phyloP scores from a whole-genome alignment of 2,888 invertebrate species.

The Ophion ventricosus region DNA sequence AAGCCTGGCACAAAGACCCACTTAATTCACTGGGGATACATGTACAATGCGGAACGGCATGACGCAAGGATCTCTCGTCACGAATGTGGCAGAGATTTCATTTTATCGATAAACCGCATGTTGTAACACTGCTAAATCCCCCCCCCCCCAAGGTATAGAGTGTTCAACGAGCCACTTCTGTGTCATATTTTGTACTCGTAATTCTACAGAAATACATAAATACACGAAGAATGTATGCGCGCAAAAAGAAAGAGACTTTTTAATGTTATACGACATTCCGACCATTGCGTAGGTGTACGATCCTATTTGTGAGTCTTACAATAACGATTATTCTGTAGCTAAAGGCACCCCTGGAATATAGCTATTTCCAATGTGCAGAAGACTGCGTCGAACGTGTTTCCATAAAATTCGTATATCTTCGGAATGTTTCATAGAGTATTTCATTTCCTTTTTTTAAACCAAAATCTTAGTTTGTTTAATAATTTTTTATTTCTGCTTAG shows the following conservation, averaged over 20 bases:
- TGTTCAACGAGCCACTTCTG: slow-evolving; percentile 2
- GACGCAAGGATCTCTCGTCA: slow-evolving; percentile 49
- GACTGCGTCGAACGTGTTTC: background rate
- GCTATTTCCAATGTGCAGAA: background rate
- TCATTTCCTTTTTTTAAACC: background rate
- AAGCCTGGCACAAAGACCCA: background rate
- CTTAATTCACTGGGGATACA: background rate
- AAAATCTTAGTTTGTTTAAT: background rate
- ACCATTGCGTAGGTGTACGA: background rate
- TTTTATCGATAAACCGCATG: slow-evolving; percentile 51
- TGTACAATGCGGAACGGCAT: slow-evolving; percentile 23
- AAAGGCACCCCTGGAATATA: background rate
- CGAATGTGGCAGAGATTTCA: slow-evolving; percentile 40
- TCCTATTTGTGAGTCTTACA: slow-evolving; percentile 9
- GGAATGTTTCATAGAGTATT: background rate
- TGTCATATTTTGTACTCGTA: slow-evolving; percentile 8
- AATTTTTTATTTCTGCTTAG: no score
- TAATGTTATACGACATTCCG: background rate
- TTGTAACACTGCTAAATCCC: slow-evolving; percentile 22
- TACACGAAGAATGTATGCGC: slow-evolving; percentile 25
- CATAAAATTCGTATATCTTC: no score
- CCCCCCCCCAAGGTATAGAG: slow-evolving; percentile 22
- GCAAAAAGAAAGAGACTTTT: background rate
- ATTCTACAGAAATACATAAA: slow-evolving; percentile 26
- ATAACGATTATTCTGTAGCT: background rate